These are phyloP conservation scores for Frankliniella fusca DNA, from an alignment of 2,888 invertebrate species.

Conservation along the genomic window DNA sequence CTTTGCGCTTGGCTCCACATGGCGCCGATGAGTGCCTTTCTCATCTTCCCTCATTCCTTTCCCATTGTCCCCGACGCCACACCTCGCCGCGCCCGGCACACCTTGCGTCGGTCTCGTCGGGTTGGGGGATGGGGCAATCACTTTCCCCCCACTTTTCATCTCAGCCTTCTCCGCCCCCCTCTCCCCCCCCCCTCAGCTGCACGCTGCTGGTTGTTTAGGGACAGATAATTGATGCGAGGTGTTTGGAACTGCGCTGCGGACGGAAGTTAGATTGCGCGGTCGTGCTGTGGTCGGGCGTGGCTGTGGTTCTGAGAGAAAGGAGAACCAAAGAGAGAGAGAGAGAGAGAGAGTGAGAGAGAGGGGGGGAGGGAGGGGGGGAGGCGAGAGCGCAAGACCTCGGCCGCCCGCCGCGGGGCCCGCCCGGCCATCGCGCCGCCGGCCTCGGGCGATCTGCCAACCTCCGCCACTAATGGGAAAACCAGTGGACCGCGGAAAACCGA, in stretches of 20 bases:
- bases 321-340: too few species aligned
- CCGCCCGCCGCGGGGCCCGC: background rate
- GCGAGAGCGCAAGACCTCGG: background rate
- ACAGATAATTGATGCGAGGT: background rate
- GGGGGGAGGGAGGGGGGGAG: background rate
- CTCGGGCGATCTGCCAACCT: slow-evolving; percentile 12
- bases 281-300: background rate
- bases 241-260: background rate
- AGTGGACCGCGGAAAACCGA: slow-evolving; percentile 23
- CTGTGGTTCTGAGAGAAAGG: too few species aligned
- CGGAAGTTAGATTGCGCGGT: slow-evolving; percentile 15
- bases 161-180: background rate
- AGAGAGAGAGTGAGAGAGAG: too few species aligned
- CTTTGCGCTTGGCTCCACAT: background rate
- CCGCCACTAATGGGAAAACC: slow-evolving; percentile 25
- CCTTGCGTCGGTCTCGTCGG: background rate
- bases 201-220: background rate
- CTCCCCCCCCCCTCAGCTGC: too few species aligned
- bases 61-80: too few species aligned
- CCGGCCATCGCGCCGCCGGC: background rate
- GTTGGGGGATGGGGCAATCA: too few species aligned
- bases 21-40: background rate
- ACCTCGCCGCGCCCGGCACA: background rate
- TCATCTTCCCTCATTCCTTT: background rate
- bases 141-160: too few species aligned